Conservation (phyloP, 2,797 vertebrate species). For the Manis pentadactyla region DNA sequence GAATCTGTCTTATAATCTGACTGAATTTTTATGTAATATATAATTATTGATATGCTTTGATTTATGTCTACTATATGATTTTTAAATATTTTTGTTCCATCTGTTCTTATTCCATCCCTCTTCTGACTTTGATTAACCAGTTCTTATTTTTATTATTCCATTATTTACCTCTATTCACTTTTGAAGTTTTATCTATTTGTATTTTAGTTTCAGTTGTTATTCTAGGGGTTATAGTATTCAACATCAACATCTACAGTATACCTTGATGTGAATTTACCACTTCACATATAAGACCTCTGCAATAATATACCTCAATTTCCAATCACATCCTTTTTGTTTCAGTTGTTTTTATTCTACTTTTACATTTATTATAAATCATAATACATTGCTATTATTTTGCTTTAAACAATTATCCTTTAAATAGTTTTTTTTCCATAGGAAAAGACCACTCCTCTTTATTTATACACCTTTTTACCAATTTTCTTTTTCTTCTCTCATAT, state of each 20-base stretch:
- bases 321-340: background rate
- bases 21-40: background rate
- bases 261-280: background rate
- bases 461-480: background rate
- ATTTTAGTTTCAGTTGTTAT: background rate
- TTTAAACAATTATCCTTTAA: background rate
- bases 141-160: background rate
- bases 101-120: background rate
- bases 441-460: background rate
- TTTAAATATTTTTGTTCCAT: background rate
- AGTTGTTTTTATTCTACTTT: constrained; percentile 3
- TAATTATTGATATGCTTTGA: background rate
- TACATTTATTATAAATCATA: background rate
- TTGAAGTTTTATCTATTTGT: background rate
- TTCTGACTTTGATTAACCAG: background rate
- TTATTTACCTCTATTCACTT: background rate
- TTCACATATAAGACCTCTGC: background rate
- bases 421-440: background rate
- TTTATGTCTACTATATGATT: background rate
- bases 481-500: background rate
- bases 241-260: background rate
- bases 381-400: background rate
- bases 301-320: background rate
- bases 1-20: background rate
- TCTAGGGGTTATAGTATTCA: background rate